Percentiles rank a stretch among this genome's conserved stretches.
phyloP scores from a whole-genome alignment of 2,888 invertebrate genomes.

The Troglohyphantes excavatus region DNA sequence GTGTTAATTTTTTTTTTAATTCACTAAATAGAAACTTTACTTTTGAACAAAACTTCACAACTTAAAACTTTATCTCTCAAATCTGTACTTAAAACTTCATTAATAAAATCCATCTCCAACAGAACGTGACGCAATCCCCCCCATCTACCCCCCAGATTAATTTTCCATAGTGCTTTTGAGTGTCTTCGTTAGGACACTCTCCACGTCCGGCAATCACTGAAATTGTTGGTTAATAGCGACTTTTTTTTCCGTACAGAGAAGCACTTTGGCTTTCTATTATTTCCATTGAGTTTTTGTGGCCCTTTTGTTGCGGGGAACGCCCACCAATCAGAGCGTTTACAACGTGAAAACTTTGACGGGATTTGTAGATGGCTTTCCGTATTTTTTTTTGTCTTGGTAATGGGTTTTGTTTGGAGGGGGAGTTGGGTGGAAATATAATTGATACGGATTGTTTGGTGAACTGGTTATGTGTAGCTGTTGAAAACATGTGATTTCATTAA shows the following conservation, averaged over 20 bases:
- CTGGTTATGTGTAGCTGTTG: not conserved
- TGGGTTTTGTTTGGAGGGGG: slow-evolving; percentile 12
- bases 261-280: slow-evolving; percentile 45
- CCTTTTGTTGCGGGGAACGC: slow-evolving; percentile 1
- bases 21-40: no score
- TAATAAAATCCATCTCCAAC: not conserved
- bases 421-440: slow-evolving; percentile 5
- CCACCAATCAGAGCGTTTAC: slow-evolving; percentile 45
- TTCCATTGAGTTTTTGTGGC: slow-evolving; percentile 4
- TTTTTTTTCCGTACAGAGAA: slow-evolving; percentile 26
- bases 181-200: slow-evolving; percentile 41
- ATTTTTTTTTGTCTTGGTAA: not conserved
- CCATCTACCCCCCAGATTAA: slow-evolving; percentile 28
- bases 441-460: not conserved
- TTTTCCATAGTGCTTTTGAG: slow-evolving; percentile 61
- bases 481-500: not conserved
- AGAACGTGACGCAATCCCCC: slow-evolving; percentile 29
- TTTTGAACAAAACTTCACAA: no score
- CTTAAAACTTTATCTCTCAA: no score
- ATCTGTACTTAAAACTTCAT: no score
- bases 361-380: no score
- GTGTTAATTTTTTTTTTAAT: no score
- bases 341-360: slow-evolving; percentile 56
- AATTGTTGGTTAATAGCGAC: slow-evolving; percentile 59
- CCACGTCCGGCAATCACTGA: slow-evolving; percentile 57